These are phyloP conservation scores for Bombus polaris DNA, from an alignment of 1,140 invertebrate genomes.

Conservation along the genomic window DNA sequence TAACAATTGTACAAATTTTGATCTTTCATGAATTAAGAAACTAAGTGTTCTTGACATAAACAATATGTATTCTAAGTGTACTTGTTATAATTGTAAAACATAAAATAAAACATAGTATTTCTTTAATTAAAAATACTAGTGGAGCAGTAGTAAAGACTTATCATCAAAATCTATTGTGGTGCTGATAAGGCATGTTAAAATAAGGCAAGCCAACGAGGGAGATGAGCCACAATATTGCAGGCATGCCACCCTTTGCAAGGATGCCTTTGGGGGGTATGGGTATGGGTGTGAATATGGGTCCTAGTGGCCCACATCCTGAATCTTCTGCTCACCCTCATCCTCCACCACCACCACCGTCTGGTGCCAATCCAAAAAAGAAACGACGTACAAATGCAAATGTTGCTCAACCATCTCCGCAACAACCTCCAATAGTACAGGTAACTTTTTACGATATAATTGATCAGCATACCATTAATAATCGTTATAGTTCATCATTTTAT, in stretches of 20 bases:
- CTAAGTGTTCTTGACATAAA: background rate
- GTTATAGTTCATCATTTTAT: background rate
- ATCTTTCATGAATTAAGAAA: too few relatives aligned
- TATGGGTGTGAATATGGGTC: slow-evolving; percentile 81
- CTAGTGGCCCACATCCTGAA: slow-evolving; percentile 82
- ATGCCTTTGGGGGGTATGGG: slow-evolving; percentile 83
- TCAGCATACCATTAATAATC: background rate
- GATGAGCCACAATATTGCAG: slow-evolving; percentile 83
- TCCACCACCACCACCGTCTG: slow-evolving; percentile 81
- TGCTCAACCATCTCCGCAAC: slow-evolving; percentile 81
- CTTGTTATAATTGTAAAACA: background rate
- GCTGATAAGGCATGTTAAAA: slow-evolving; percentile 80
- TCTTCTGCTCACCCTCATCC: slow-evolving; percentile 82
- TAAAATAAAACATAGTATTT: background rate
- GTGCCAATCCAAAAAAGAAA: slow-evolving; percentile 86
- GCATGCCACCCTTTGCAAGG: slow-evolving; percentile 83
- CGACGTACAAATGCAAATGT: slow-evolving; percentile 83
- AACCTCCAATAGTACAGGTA: slow-evolving; percentile 82
- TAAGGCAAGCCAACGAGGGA: slow-evolving; percentile 79
- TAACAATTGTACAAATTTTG: background rate
- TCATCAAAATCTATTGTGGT: slow-evolving; percentile 59
- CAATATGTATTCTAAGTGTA: background rate
- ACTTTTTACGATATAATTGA: background rate
- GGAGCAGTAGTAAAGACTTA: slow-evolving; percentile 49
- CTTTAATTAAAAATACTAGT: slow-evolving; percentile 20